Evolutionary conservation across 2,113 vertebrate genomes (phyloP).

Genomic region (Scartelaos histophorus): DNA sequence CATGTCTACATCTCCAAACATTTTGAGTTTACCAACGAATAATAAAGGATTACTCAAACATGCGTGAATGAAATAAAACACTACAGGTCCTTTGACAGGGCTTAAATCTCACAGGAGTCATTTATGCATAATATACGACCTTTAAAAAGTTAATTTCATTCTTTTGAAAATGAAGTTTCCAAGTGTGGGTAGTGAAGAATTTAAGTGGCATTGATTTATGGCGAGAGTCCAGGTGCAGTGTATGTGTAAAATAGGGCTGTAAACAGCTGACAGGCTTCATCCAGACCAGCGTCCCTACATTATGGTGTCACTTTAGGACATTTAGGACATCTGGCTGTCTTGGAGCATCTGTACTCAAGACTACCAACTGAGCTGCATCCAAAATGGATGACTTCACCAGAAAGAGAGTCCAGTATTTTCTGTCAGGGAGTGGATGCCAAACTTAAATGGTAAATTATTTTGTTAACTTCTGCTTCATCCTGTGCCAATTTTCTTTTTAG

Average conservation of each 20-base stretch:
- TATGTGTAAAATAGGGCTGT: neutral
- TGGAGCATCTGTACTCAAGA: neutral
- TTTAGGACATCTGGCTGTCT: slow-evolving; percentile 5
- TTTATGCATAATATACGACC: too few species aligned
- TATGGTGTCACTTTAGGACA: neutral
- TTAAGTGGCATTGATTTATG: neutral
- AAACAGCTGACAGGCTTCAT: neutral
- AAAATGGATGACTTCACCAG: neutral
- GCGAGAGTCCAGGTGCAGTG: neutral
- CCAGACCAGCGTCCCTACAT: neutral
- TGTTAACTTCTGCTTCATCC: too few species aligned
- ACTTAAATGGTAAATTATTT: too few species aligned
- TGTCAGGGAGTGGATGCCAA: neutral
- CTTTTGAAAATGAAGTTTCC: neutral
- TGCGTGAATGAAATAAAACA: too few species aligned
- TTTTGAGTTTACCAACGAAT: too few species aligned
- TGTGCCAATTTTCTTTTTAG: too few species aligned
- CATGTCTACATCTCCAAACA: too few species aligned
- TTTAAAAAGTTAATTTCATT: neutral
- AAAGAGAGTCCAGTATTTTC: neutral
- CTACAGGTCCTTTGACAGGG: too few species aligned
- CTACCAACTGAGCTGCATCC: neutral
- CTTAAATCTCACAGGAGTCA: too few species aligned
- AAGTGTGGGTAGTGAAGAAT: neutral
- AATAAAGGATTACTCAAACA: too few species aligned